Percentiles rank a stretch among this genome's conserved stretches.
Evolutionary conservation across 2,113 vertebrate genomes (phyloP).

Genomic region (Channa maculata): DNA sequence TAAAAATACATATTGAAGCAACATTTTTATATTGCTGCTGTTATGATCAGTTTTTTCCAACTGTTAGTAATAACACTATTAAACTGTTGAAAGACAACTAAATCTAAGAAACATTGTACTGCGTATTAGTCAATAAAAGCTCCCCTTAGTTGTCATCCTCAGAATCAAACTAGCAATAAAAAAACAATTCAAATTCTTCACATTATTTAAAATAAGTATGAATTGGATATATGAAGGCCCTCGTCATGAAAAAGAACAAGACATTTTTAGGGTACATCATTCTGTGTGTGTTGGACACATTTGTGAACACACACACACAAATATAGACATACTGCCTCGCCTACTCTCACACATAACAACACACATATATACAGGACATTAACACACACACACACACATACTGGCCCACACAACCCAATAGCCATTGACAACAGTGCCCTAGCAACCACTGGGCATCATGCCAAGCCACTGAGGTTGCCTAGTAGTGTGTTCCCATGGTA

Average conservation of each 20-base stretch:
- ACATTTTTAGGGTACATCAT: conserved; percentile 13
- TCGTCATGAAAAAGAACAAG: conserved; percentile 41
- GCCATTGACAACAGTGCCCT: conserved; percentile 82
- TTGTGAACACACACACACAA: not conserved
- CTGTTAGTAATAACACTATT: conserved; percentile 28
- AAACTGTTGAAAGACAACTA: conserved; percentile 29
- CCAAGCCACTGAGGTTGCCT: conserved; percentile 83
- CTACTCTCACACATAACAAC: conserved; percentile 24
- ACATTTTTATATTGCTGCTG: not conserved
- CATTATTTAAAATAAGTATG: conserved; percentile 44
- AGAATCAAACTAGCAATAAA: conserved; percentile 28
- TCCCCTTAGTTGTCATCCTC: conserved; percentile 35
- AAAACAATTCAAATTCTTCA: conserved; percentile 25
- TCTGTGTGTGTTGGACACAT: not conserved
- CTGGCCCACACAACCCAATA: conserved; percentile 76
- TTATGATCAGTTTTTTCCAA: conserved; percentile 30
- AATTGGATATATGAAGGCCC: conserved; percentile 23
- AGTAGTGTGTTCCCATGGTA: conserved; percentile 84
- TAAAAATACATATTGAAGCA: not conserved
- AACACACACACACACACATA: conserved; percentile 54
- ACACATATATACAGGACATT: conserved; percentile 30
- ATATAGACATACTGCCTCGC: conserved; percentile 1
- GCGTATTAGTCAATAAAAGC: conserved; percentile 15
- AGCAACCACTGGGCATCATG: conserved; percentile 85
- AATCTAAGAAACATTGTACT: conserved; percentile 13